Percentiles rank a stretch among this genome's conserved stretches.
Evolutionary conservation across 2,888 invertebrate species (phyloP).

Genomic region (Drosophila villosipedis): DNA sequence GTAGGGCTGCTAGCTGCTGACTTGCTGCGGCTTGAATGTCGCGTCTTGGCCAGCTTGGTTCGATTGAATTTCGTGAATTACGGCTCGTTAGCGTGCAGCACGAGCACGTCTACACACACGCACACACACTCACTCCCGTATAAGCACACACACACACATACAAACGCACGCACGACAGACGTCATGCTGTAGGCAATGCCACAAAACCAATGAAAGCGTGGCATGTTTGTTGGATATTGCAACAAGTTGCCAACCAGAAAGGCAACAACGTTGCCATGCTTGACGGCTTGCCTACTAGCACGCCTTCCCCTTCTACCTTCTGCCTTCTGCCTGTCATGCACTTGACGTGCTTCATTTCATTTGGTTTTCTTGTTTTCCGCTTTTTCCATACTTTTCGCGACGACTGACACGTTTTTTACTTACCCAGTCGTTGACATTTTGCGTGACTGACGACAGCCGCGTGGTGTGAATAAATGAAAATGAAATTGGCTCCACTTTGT

Average conservation of each 20-base stretch:
- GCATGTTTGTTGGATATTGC: slow-evolving; percentile 61
- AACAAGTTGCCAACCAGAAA: slow-evolving; percentile 61
- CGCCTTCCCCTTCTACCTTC: not conserved
- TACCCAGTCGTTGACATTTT: slow-evolving; percentile 76
- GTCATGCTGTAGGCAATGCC: slow-evolving; percentile 60
- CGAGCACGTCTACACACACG: slow-evolving; percentile 49
- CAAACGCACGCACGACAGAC: slow-evolving; percentile 33
- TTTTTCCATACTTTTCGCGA: slow-evolving; percentile 67
- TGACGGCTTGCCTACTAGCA: slow-evolving; percentile 26
- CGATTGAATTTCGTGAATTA: slow-evolving; percentile 80
- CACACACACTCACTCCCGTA: slow-evolving; percentile 23
- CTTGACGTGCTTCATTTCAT: slow-evolving; percentile 73
- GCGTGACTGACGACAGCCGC: slow-evolving; percentile 81
- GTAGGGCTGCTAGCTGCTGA: slow-evolving; percentile 17
- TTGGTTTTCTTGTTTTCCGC: slow-evolving; percentile 66
- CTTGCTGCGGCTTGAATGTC: slow-evolving; percentile 38
- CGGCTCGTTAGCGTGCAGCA: slow-evolving; percentile 77
- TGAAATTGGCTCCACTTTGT: slow-evolving; percentile 69
- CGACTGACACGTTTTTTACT: slow-evolving; percentile 75
- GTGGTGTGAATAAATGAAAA: slow-evolving; percentile 78
- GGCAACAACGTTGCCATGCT: slow-evolving; percentile 31
- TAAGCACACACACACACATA: slow-evolving; percentile 20
- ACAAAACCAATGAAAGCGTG: slow-evolving; percentile 59
- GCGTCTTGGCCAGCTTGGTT: slow-evolving; percentile 55
- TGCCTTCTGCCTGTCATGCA: slow-evolving; percentile 51